A percentile compares a stretch with the other conserved stretches of the same genome.
Evolutionary conservation across 2,113 vertebrate genomes (phyloP).

Genomic region (Poecilia latipinna): DNA sequence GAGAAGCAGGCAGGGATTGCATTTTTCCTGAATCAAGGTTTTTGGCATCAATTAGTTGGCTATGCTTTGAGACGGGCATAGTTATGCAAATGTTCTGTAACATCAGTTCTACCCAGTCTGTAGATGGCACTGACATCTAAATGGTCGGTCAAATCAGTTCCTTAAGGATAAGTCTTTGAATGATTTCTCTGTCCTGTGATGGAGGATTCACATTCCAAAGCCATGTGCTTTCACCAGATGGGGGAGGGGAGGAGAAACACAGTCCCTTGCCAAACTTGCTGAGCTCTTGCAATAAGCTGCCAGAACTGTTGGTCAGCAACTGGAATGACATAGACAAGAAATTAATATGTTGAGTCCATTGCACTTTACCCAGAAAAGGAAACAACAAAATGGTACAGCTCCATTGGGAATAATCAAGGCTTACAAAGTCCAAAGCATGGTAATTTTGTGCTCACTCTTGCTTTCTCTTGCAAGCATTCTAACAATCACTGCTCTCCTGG

Average conservation of each 20-base stretch:
- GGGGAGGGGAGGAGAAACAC: not conserved
- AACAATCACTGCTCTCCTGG: not conserved
- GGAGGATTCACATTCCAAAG: not conserved
- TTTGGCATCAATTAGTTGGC: not conserved
- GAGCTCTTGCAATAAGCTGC: not conserved
- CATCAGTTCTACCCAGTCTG: not conserved
- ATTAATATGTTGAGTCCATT: not conserved
- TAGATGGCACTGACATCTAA: not conserved
- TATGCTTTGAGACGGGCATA: not conserved
- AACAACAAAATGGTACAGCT: not conserved
- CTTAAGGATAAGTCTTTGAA: not conserved
- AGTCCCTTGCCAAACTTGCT: not conserved
- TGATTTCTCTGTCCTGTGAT: not conserved
- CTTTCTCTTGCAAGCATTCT: not conserved
- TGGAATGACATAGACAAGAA: not conserved
- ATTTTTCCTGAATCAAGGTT: not conserved
- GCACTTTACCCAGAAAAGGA: not conserved
- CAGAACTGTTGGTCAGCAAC: not conserved
- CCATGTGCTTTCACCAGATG: not conserved
- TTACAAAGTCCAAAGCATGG: not conserved
- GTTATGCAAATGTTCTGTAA: not conserved
- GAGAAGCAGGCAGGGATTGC: not conserved
- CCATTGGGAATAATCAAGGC: not conserved
- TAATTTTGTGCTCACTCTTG: not conserved
- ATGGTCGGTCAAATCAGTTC: not conserved